phyloP scores from a whole-genome alignment of 2,797 vertebrate genomes.

The Chromobotia macracanthus region DNA sequence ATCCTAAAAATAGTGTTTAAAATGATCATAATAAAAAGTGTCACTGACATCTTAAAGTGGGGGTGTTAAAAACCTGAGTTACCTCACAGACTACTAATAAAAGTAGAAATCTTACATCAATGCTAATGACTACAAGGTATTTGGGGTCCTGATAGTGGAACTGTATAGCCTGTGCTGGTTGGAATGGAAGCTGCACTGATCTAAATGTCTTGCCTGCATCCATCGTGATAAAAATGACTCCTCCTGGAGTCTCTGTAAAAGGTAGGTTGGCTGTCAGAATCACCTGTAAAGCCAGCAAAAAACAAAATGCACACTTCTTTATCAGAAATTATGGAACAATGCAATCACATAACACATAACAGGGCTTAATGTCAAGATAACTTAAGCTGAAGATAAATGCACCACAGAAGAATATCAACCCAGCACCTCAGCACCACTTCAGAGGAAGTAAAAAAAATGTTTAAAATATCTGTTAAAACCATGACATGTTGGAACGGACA shows the following conservation, averaged over 20 bases:
- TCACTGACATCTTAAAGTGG: background rate
- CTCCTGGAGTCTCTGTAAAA: conserved; percentile 67
- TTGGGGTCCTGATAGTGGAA: conserved; percentile 78
- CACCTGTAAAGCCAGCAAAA: conserved; percentile 66
- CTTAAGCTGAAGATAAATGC: background rate
- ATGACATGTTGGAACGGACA: background rate
- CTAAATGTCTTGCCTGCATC: conserved; percentile 78
- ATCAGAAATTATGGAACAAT: too few relatives aligned
- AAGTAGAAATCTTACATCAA: conserved; percentile 70
- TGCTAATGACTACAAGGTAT: conserved; percentile 77
- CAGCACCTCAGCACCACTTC: background rate
- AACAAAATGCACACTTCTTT: background rate
- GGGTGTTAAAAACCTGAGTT: background rate
- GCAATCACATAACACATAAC: too few relatives aligned
- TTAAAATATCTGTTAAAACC: background rate
- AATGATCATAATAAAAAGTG: background rate
- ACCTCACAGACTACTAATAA: background rate
- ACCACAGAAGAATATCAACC: background rate
- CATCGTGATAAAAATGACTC: conserved; percentile 77
- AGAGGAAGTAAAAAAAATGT: background rate
- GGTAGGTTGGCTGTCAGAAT: conserved; percentile 77
- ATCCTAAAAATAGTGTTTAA: conserved; percentile 63
- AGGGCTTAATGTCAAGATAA: too few relatives aligned
- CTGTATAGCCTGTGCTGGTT: conserved; percentile 75
- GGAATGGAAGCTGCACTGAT: conserved; percentile 78